Evolutionary conservation across 2,113 vertebrate species (phyloP), one percentile per base, ranked within the genome.

Genomic region (Protobothrops flavoviridis): DNA sequence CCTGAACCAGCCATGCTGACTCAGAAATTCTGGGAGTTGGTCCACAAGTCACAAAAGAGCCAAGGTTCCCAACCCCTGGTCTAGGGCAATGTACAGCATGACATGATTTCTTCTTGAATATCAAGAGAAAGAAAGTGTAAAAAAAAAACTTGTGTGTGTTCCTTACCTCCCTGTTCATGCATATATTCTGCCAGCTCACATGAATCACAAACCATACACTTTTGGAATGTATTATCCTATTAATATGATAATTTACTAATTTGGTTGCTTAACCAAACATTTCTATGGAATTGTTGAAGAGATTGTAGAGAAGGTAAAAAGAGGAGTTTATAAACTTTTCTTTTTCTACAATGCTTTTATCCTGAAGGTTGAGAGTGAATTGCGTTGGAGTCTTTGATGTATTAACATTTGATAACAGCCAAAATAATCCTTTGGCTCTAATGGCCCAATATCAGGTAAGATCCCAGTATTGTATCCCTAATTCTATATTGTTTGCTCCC

Each of bases 381-480:
- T 99, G 99, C 96, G 99, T 99, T 95, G 99, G 99, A 91, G 97
- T 99, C 95, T 99, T 99, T 97, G 99, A 99, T 50, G 99, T 99
- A 98, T 98, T 99, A 98, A 99, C 99, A 20, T 99, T 99, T 98
- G 99, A 99, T 98, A 99, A 98, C 98, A 99, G 98, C 98, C 99
- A 99, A 97, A 99, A 98, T 96, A 99, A 99, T 98, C 99, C 99
- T 93, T 97, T 99, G 97, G 99, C 99, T 94, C 97, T 99, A 96
- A 99, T 99, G 99, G 99, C 99, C 97, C 99, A 99, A 95, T 99
- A 99, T 98, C 99, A 99, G 99, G 99, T 99, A 98, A 97, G 97
- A 94, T 24, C 74, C 4, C 6, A 39, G 7, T 0, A 0, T 57
- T 64, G 29, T 29, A n/a, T 87, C 3, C 33, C 23, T 50, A 24